These are phyloP conservation scores for Alexandromys fortis DNA, from an alignment of 2,113 vertebrate genomes.

Conservation along the genomic window DNA sequence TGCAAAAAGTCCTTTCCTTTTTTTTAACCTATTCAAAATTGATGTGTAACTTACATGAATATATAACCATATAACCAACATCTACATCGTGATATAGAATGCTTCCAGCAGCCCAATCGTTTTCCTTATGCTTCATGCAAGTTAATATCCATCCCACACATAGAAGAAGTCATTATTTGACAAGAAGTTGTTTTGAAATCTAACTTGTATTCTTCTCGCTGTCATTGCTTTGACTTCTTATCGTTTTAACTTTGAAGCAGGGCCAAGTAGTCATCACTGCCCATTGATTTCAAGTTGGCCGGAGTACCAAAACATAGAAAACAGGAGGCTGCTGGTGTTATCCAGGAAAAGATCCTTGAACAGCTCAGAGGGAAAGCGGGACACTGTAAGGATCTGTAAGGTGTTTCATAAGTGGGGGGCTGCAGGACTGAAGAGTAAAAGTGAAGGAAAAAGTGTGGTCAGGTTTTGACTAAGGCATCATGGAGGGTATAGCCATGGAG, in stretches of 20 bases:
- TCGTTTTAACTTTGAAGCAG: constrained; percentile 36
- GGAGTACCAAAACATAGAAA: background rate
- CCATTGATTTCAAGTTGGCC: background rate
- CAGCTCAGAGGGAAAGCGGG: background rate
- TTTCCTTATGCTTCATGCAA: background rate
- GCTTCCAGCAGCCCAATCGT: background rate
- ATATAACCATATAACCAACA: constrained; percentile 37
- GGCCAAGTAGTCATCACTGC: background rate
- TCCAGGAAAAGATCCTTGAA: background rate
- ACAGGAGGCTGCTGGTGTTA: background rate
- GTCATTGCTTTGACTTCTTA: background rate
- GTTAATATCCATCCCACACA: background rate
- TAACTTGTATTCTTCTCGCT: constrained; percentile 1
- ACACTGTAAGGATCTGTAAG: background rate
- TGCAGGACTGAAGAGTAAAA: background rate
- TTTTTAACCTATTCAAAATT: constrained; percentile 53
- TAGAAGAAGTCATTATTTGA: constrained; percentile 5
- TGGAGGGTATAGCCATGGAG: background rate
- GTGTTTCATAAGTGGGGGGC: background rate
- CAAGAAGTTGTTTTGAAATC: constrained; percentile 14
- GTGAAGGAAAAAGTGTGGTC: background rate
- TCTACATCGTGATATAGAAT: constrained; percentile 12
- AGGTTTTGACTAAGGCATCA: background rate
- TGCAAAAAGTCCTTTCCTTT: constrained; percentile 58
- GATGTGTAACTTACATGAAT: constrained; percentile 32